phyloP scores from a whole-genome alignment of 2,888 invertebrate genomes.

The Caenorhabditis sp. region DNA sequence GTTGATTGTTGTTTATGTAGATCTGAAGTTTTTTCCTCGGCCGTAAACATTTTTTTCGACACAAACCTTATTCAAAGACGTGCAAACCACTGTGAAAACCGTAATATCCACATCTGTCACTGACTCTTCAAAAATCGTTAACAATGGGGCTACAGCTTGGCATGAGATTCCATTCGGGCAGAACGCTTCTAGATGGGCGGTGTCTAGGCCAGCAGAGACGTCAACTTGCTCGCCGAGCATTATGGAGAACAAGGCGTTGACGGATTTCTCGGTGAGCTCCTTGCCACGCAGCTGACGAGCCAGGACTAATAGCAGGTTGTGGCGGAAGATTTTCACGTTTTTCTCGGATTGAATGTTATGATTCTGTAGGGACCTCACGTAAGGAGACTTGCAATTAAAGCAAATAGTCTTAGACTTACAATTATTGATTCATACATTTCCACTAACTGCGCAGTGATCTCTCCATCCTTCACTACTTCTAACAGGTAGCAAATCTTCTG shows the following conservation, averaged over 20 bases:
- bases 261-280: constrained; percentile 67
- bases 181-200: constrained; percentile 72
- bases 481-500: constrained; percentile 46
- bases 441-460: constrained; percentile 27
- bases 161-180: constrained; percentile 73
- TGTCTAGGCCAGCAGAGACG: constrained; percentile 77
- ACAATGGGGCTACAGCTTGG: constrained; percentile 71
- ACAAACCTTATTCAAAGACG: constrained; percentile 77
- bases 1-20: constrained; percentile 76
- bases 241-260: constrained; percentile 78
- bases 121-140: constrained; percentile 74
- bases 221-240: constrained; percentile 77
- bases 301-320: constrained; percentile 70
- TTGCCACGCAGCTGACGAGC: constrained; percentile 76
- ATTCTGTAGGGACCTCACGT: constrained; percentile 39
- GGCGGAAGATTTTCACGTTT: constrained; percentile 48
- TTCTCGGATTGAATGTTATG: constrained; percentile 47
- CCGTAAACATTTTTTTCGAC: too few relatives aligned
- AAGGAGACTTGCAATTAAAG: neutral
- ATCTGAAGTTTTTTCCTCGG: constrained; percentile 61
- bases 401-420: constrained; percentile 15
- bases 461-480: constrained; percentile 33
- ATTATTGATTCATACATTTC: constrained; percentile 52
- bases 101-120: constrained; percentile 66
- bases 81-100: constrained; percentile 79